A percentile compares a stretch with the other conserved stretches of the same genome.
phyloP scores from a whole-genome alignment of 1,140 invertebrate genomes.

The Eulimnadia texana region DNA sequence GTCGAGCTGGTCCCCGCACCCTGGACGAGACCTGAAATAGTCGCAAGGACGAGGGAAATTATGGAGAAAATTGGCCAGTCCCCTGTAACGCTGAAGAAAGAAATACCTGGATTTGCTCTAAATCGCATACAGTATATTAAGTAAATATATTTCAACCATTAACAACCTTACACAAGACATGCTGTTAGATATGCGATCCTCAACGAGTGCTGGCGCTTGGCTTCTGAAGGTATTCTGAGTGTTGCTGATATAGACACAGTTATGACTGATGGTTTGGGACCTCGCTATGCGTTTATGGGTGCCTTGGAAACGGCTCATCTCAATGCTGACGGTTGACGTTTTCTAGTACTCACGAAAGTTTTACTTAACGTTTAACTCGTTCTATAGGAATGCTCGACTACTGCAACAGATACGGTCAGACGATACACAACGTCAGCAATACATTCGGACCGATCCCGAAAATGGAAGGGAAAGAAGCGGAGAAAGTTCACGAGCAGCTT shows the following conservation, averaged over 20 bases:
- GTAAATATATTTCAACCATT: too few relatives aligned
- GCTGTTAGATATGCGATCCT: conserved; percentile 83
- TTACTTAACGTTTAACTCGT: conserved; percentile 20
- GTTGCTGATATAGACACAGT: conserved; percentile 84
- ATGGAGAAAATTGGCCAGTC: conserved; percentile 81
- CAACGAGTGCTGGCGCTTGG: conserved; percentile 80
- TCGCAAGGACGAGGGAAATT: conserved; percentile 48
- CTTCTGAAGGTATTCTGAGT: conserved; percentile 63
- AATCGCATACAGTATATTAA: conserved; percentile 73
- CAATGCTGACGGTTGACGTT: conserved; percentile 66
- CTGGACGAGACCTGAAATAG: conserved; percentile 61
- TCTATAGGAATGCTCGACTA: conserved; percentile 48
- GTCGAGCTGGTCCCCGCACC: conserved; percentile 88
- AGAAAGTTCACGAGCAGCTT: conserved; percentile 41
- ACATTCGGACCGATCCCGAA: conserved; percentile 58
- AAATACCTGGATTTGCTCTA: conserved; percentile 81
- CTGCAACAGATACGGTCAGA: conserved; percentile 57
- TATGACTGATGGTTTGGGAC: conserved; percentile 85
- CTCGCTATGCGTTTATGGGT: conserved; percentile 88
- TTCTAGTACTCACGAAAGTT: conserved; percentile 1
- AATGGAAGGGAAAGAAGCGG: conserved; percentile 43
- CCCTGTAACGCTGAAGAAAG: conserved; percentile 66
- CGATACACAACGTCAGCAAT: conserved; percentile 57
- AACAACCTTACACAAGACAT: too few relatives aligned
- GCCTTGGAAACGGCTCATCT: conserved; percentile 86